phyloP scores from a whole-genome alignment of 2,113 vertebrate species.

The Cairina moschata region DNA sequence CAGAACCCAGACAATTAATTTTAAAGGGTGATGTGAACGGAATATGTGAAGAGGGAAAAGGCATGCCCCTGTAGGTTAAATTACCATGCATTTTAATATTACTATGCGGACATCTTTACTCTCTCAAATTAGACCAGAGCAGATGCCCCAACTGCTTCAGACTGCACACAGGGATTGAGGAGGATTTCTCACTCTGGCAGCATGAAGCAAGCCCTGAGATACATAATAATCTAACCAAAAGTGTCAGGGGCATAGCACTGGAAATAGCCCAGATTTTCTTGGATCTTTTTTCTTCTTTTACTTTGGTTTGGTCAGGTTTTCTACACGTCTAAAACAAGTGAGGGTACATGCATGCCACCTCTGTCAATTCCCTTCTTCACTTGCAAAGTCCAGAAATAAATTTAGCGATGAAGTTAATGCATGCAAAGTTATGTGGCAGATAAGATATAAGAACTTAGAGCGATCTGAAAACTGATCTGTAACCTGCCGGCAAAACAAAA shows the following conservation, averaged over 20 bases:
- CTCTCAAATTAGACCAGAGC: not conserved
- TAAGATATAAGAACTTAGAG: not conserved
- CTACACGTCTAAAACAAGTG: not conserved
- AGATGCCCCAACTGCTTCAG: not conserved
- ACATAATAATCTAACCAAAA: not conserved
- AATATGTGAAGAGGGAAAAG: not conserved
- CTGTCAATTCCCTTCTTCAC: not conserved
- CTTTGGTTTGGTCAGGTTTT: not conserved
- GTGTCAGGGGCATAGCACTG: accelerated
- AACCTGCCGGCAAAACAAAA: not conserved
- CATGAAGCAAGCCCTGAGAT: not conserved
- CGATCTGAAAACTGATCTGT: not conserved
- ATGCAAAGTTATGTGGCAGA: not conserved
- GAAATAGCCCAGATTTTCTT: not conserved
- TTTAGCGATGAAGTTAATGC: not conserved
- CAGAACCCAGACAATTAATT: not conserved
- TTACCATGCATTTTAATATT: not conserved
- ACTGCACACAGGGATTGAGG: not conserved
- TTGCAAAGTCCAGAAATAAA: not conserved
- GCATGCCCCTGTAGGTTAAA: not conserved
- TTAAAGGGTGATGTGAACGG: not conserved
- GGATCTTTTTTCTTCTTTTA: not conserved
- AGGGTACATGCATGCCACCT: not conserved
- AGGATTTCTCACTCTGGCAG: not conserved
- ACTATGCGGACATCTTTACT: not conserved